A percentile compares a stretch with the other conserved stretches of the same genome.
These are phyloP conservation scores for Callospermophilus lateralis DNA, from an alignment of 2,113 vertebrate species.

Conservation along the genomic window DNA sequence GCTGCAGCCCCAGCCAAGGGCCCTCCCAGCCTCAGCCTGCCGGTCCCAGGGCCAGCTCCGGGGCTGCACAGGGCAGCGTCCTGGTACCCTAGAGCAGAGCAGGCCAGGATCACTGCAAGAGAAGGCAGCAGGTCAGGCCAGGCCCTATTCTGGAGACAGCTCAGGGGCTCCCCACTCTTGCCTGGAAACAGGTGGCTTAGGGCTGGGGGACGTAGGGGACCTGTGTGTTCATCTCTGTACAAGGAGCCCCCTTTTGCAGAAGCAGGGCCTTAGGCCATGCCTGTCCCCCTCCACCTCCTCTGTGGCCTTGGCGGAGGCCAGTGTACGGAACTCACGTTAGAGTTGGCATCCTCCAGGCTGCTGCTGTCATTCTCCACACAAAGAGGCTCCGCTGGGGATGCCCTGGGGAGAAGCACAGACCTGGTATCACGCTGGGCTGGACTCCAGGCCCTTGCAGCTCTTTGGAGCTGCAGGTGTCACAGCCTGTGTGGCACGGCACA, in stretches of 20 bases:
- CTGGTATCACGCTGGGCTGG: not conserved
- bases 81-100: not conserved
- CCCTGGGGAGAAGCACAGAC: conserved; percentile 74
- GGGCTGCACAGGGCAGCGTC: not conserved
- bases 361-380: conserved; percentile 69
- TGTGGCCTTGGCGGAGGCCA: too few species aligned
- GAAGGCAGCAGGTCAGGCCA: not conserved
- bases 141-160: not conserved
- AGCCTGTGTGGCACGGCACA: fast-evolving
- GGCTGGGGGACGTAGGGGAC: not conserved
- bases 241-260: not conserved
- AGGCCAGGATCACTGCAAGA: conserved; percentile 51
- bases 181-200: too few species aligned
- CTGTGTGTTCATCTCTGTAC: not conserved
- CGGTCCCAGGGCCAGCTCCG: conserved; percentile 16
- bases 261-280: not conserved
- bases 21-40: conserved; percentile 51
- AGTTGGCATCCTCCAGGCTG: conserved; percentile 69
- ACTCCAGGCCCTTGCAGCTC: fast-evolving
- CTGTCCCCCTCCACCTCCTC: not conserved
- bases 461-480: fast-evolving
- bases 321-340: conserved; percentile 61
- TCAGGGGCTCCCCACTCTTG: not conserved
- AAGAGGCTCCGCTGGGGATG: not conserved
- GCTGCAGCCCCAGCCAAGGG: not conserved